These are phyloP conservation scores for Trilocha varians DNA, from an alignment of 2,888 invertebrate genomes.

Conservation along the genomic window DNA sequence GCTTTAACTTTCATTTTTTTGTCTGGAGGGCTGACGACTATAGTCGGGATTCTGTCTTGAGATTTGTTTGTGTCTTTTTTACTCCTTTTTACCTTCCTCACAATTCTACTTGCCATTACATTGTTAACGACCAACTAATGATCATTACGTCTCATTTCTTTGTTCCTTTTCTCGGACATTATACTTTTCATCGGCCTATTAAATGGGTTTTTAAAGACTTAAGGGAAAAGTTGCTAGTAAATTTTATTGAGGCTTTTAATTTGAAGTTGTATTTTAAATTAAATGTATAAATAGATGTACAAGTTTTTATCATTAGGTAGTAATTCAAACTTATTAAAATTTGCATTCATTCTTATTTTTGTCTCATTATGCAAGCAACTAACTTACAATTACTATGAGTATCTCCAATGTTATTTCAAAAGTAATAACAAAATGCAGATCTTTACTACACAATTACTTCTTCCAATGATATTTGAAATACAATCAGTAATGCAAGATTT, in stretches of 20 bases:
- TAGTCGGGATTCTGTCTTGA: slow-evolving; percentile 40
- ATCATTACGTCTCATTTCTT: slow-evolving; percentile 38
- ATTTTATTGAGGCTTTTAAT: slow-evolving; percentile 33
- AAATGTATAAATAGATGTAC: neutral
- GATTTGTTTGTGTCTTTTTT: slow-evolving; percentile 52
- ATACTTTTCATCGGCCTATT: slow-evolving; percentile 8
- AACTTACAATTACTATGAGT: no score
- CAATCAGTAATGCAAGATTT: no score
- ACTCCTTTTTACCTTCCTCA: slow-evolving; percentile 81
- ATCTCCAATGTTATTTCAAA: no score
- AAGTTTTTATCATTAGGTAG: neutral
- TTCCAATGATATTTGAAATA: no score
- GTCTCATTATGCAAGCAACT: no score
- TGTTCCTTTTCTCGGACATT: slow-evolving; percentile 13
- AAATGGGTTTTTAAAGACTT: slow-evolving; percentile 8
- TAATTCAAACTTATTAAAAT: neutral
- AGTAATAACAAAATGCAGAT: no score
- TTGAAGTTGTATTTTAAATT: slow-evolving; percentile 5
- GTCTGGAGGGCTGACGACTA: slow-evolving; percentile 51
- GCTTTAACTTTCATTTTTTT: slow-evolving; percentile 55
- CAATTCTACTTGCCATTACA: slow-evolving; percentile 80
- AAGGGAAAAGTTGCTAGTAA: slow-evolving; percentile 12
- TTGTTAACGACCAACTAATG: slow-evolving; percentile 50
- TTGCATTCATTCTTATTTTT: no score
- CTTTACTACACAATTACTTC: no score